Conservation (phyloP, 2,888 invertebrate species). For the Drosophila differens region DNA sequence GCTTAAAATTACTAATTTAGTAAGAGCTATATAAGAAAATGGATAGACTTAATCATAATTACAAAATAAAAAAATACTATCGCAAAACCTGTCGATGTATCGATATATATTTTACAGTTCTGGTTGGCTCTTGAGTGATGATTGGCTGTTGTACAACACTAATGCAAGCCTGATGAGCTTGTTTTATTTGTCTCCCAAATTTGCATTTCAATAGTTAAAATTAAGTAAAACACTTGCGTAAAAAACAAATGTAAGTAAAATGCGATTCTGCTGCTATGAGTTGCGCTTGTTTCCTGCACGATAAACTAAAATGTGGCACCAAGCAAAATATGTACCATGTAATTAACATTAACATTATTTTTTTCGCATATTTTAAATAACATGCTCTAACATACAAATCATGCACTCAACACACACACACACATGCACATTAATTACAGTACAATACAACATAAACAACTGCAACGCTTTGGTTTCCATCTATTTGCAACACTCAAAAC, state of each 20-base stretch:
- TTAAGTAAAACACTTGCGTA: not conserved
- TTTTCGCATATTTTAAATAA: slow-evolving; percentile 23
- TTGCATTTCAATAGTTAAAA: slow-evolving; percentile 13
- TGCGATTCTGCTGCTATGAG: not conserved
- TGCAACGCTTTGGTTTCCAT: slow-evolving; percentile 52
- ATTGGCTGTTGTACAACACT: slow-evolving; percentile 31
- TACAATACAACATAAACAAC: slow-evolving; percentile 39
- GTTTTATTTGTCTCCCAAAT: slow-evolving; percentile 37
- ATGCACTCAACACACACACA: slow-evolving; percentile 33
- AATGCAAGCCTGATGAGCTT: slow-evolving; percentile 26
- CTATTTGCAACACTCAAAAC: slow-evolving; percentile 1
- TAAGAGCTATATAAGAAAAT: not conserved
- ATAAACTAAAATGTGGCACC: not conserved
- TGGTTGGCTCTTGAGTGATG: not conserved
- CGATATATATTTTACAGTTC: slow-evolving; percentile 12
- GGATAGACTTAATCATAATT: not conserved
- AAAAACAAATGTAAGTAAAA: slow-evolving; percentile 43
- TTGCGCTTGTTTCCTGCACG: not conserved
- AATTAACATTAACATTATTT: slow-evolving; percentile 17
- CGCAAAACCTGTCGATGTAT: slow-evolving; percentile 4
- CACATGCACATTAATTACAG: slow-evolving; percentile 27
- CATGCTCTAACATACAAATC: slow-evolving; percentile 20
- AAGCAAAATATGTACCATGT: slow-evolving; percentile 8
- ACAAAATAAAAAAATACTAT: not conserved
- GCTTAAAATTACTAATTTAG: not conserved